These are phyloP conservation scores for Grammomys surdaster DNA, from an alignment of 2,113 vertebrate genomes.

Conservation along the genomic window DNA sequence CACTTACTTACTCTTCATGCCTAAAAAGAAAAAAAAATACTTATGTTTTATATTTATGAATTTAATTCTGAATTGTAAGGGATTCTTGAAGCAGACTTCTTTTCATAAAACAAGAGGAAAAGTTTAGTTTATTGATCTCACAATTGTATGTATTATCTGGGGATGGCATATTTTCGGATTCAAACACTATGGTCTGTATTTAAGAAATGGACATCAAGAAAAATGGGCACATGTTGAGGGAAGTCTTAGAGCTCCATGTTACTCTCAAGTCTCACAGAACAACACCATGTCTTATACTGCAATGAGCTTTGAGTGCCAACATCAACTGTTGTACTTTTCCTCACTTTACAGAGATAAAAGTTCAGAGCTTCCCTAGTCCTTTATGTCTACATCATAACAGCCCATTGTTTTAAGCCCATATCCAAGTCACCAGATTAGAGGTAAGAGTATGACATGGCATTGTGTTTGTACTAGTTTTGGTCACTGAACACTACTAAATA, in stretches of 20 bases:
- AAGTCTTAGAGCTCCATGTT: not conserved
- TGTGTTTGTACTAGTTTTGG: not conserved
- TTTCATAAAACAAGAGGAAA: not conserved
- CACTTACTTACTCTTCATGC: not conserved
- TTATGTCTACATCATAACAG: not conserved
- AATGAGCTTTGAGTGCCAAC: not conserved
- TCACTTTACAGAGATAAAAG: slow-evolving; percentile 2
- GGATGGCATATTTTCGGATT: not conserved
- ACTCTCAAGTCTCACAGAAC: not conserved
- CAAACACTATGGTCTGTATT: not conserved
- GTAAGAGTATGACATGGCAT: not conserved
- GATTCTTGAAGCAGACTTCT: not conserved
- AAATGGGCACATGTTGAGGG: not conserved
- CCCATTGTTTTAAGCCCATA: slow-evolving; percentile 1
- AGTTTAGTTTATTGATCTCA: not conserved
- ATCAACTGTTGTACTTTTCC: not conserved
- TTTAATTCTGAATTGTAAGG: slow-evolving; percentile 24
- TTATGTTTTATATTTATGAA: not conserved
- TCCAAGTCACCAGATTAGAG: not conserved
- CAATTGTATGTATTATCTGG: slow-evolving; percentile 10
- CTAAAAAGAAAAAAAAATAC: not conserved
- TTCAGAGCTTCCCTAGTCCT: not conserved
- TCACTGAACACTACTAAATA: slow-evolving; percentile 6
- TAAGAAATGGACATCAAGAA: slow-evolving; percentile 13
- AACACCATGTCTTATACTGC: not conserved